A percentile compares a stretch with the other conserved stretches of the same genome.
phyloP scores from a whole-genome alignment of 2,113 vertebrate species.

The Proterorhinus semilunaris region DNA sequence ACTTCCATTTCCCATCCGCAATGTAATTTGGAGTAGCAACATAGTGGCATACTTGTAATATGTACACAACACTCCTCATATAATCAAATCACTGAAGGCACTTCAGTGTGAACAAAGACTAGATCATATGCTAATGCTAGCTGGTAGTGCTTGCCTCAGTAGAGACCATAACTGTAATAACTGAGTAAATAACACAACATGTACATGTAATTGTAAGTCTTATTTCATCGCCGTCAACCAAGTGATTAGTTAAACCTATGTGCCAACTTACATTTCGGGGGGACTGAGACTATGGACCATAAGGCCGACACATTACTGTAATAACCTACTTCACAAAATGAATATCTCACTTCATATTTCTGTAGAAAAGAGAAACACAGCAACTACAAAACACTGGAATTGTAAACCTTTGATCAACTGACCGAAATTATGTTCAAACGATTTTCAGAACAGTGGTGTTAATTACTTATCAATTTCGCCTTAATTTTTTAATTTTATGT shows the following conservation, averaged over 20 bases:
- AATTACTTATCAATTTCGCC: too few species aligned
- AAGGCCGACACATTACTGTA: background rate
- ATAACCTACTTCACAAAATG: background rate
- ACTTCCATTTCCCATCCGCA: rapidly evolving
- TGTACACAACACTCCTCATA: background rate
- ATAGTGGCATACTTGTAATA: rapidly evolving
- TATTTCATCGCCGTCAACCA: background rate
- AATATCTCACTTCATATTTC: too few species aligned
- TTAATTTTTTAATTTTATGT: too few species aligned
- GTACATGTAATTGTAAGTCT: background rate
- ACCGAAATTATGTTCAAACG: too few species aligned
- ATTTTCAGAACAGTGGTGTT: too few species aligned
- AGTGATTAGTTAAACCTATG: too few species aligned
- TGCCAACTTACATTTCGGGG: too few species aligned
- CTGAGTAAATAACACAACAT: background rate
- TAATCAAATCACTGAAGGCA: background rate
- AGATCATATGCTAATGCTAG: slow-evolving; percentile 45
- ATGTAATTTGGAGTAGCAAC: background rate
- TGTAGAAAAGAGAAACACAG: too few species aligned
- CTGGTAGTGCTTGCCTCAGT: slow-evolving; percentile 1
- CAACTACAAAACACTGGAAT: too few species aligned
- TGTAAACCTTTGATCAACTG: too few species aligned
- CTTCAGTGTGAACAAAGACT: slow-evolving; percentile 62
- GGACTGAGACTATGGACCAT: background rate
- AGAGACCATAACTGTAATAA: background rate